These are phyloP conservation scores for Hippopotamus amphibius DNA, from an alignment of 2,113 vertebrate species.

Conservation along the genomic window DNA sequence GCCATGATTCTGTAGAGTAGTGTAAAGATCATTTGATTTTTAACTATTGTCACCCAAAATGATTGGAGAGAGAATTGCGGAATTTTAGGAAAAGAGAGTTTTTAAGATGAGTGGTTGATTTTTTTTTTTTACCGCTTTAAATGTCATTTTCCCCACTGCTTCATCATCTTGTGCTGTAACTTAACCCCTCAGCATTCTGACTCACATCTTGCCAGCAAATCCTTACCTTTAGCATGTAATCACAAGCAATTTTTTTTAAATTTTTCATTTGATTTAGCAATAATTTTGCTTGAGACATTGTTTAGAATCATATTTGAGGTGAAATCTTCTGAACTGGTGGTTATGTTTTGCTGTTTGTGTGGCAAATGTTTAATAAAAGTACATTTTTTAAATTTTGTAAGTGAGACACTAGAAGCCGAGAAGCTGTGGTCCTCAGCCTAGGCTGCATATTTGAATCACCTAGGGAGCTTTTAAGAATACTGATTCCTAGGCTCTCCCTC, in stretches of 20 bases:
- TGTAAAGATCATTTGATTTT: constrained; percentile 10
- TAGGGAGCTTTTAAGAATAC: constrained; percentile 30
- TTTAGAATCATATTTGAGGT: constrained; percentile 1
- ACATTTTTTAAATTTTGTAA: not conserved
- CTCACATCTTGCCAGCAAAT: not conserved
- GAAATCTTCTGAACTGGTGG: not conserved
- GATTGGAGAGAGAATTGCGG: not conserved
- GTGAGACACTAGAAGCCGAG: not conserved
- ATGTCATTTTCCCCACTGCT: not conserved
- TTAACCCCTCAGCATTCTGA: not conserved
- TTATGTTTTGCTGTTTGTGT: constrained; percentile 3
- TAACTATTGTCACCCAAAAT: not conserved
- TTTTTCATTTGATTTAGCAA: not conserved
- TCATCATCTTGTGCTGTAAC: not conserved
- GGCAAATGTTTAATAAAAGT: constrained; percentile 15
- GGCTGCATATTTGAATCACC: not conserved
- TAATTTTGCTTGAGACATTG: not conserved
- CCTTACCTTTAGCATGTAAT: not conserved
- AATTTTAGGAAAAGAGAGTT: not conserved
- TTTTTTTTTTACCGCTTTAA: not conserved
- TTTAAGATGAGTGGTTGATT: not conserved
- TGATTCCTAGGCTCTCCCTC: not conserved
- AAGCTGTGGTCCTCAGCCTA: not conserved
- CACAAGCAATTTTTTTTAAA: not conserved
- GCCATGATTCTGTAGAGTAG: not conserved